phyloP scores from a whole-genome alignment of 2,797 vertebrate species.

The Malacoraja senta region DNA sequence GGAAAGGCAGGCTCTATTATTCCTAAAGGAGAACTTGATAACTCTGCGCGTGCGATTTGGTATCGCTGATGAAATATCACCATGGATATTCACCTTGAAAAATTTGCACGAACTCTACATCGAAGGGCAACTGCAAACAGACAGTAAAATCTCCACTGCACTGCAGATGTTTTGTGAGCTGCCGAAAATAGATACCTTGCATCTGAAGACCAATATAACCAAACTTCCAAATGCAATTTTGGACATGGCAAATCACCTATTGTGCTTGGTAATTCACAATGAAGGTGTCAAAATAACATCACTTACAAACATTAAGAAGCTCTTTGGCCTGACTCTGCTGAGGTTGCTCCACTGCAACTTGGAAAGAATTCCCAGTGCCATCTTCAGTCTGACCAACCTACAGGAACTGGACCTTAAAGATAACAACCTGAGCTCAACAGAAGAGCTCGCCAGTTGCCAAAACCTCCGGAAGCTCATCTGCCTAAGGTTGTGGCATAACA shows the following conservation, averaged over 20 bases:
- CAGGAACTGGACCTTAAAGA: constrained; percentile 39
- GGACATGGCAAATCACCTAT: constrained; percentile 27
- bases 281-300: constrained; percentile 37
- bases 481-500: constrained; percentile 39
- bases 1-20: constrained; percentile 35
- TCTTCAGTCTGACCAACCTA: constrained; percentile 35
- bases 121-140: constrained; percentile 34
- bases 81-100: constrained; percentile 39
- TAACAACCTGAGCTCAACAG: constrained; percentile 34
- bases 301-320: constrained; percentile 36
- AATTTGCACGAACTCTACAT: constrained; percentile 34
- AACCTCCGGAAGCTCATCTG: constrained; percentile 32
- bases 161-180: constrained; percentile 39
- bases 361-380: constrained; percentile 37
- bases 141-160: constrained; percentile 38
- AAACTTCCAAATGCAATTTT: constrained; percentile 37
- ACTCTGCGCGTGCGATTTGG: constrained; percentile 31
- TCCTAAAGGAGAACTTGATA: constrained; percentile 34
- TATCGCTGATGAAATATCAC: constrained; percentile 34
- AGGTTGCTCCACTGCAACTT: constrained; percentile 37
- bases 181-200: constrained; percentile 32
- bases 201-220: constrained; percentile 38
- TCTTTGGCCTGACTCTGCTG: constrained; percentile 27
- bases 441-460: constrained; percentile 39
- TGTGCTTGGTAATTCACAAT: constrained; percentile 37